Evolutionary conservation across 1,140 invertebrate species (phyloP).

Genomic region (Hesperophylax magnus): DNA sequence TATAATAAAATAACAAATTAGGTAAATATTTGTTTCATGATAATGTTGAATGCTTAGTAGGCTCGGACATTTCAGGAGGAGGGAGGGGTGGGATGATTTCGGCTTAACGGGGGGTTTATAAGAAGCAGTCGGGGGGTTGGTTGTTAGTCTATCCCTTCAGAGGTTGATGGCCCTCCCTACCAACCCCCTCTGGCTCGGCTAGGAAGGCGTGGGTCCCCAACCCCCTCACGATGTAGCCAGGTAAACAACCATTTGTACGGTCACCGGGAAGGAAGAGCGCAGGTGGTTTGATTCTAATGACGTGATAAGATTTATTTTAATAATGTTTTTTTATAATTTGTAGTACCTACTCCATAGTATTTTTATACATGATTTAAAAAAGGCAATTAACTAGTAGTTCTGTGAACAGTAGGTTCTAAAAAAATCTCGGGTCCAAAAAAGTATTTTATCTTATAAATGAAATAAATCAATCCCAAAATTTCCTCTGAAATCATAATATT

Average conservation of each 20-base stretch:
- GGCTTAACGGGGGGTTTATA: neutral
- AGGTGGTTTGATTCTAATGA: constrained; percentile 17
- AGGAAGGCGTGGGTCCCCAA: neutral
- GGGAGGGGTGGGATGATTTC: constrained; percentile 1
- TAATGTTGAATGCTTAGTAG: constrained; percentile 6
- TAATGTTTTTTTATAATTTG: too few relatives aligned
- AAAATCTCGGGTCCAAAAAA: too few relatives aligned
- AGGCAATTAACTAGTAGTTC: too few relatives aligned
- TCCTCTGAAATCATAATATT: too few relatives aligned
- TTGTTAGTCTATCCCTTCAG: constrained; percentile 20
- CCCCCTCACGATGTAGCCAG: neutral
- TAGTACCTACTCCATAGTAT: too few relatives aligned
- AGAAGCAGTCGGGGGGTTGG: too few relatives aligned
- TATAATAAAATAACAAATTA: too few relatives aligned
- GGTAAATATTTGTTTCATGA: neutral
- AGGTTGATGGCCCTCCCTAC: neutral
- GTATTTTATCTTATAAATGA: too few relatives aligned
- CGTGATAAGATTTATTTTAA: neutral
- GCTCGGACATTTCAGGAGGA: constrained; percentile 14
- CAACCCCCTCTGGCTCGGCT: neutral
- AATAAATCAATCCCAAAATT: too few relatives aligned
- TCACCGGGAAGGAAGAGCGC: neutral
- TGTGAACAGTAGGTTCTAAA: too few relatives aligned
- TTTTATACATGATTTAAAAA: too few relatives aligned
- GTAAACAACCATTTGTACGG: constrained; percentile 22